A percentile compares a stretch with the other conserved stretches of the same genome.
These are phyloP conservation scores for Chelonia mydas DNA, from an alignment of 2,797 vertebrate species.

Conservation along the genomic window DNA sequence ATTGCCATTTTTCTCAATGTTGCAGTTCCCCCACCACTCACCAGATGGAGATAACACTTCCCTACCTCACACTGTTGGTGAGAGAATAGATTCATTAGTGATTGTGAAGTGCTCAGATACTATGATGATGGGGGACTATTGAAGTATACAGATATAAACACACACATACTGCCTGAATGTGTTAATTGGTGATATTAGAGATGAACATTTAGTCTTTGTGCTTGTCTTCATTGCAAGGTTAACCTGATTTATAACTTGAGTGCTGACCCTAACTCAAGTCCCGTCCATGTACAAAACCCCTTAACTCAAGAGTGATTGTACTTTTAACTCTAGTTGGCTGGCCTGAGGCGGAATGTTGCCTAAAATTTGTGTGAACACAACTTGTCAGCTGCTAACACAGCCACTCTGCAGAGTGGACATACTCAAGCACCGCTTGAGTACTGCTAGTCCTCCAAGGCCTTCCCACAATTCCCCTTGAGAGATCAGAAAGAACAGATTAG, in stretches of 20 bases:
- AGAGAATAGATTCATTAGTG: neutral
- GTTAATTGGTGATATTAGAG: too few relatives aligned
- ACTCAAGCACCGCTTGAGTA: neutral
- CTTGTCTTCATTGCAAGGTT: too few relatives aligned
- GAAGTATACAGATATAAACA: too few relatives aligned
- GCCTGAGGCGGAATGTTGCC: neutral
- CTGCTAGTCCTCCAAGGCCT: neutral
- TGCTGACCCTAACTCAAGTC: too few relatives aligned
- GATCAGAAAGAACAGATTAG: neutral
- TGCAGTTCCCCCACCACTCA: accelerated
- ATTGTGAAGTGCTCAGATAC: neutral
- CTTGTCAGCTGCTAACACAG: neutral
- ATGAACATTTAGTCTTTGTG: too few relatives aligned
- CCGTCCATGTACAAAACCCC: too few relatives aligned
- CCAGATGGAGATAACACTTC: neutral
- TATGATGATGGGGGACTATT: too few relatives aligned
- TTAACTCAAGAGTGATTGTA: too few relatives aligned
- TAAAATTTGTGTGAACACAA: neutral
- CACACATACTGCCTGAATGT: too few relatives aligned
- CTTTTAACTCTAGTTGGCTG: neutral
- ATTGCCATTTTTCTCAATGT: accelerated
- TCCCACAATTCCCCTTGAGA: neutral
- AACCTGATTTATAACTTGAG: neutral
- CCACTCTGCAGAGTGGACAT: neutral
- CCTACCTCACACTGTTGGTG: neutral